These are phyloP conservation scores for Drosophila eohydei DNA, from an alignment of 2,888 invertebrate species.

Conservation along the genomic window DNA sequence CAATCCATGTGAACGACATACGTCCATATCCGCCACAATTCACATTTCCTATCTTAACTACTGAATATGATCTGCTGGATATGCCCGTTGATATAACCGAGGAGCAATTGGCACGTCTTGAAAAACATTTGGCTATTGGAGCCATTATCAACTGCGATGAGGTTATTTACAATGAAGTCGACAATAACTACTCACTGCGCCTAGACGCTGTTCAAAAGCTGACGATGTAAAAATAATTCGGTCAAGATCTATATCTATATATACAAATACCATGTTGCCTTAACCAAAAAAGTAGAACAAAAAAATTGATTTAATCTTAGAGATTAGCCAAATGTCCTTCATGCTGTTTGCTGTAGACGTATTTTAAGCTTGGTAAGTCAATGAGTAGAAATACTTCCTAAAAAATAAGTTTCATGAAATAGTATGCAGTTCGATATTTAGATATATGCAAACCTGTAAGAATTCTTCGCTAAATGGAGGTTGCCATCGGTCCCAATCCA, in stretches of 20 bases:
- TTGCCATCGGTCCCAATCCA: constrained; percentile 58
- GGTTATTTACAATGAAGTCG: constrained; percentile 34
- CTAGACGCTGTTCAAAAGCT: constrained; percentile 30
- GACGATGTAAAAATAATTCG: background rate
- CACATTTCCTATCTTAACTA: constrained; percentile 76
- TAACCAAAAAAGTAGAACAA: constrained; percentile 2
- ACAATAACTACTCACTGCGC: constrained; percentile 48
- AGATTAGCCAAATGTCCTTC: background rate
- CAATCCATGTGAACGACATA: constrained; percentile 75
- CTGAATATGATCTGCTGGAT: constrained; percentile 76
- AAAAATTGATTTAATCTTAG: background rate
- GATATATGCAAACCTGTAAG: constrained; percentile 53
- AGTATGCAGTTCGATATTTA: background rate
- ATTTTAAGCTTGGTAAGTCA: constrained; percentile 38
- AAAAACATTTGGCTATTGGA: constrained; percentile 39
- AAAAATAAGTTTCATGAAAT: constrained; percentile 2
- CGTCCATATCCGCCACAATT: constrained; percentile 82
- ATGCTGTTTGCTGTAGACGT: constrained; percentile 33
- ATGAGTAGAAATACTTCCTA: constrained; percentile 31
- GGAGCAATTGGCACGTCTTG: constrained; percentile 27
- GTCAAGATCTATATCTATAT: background rate
- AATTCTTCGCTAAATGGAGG: constrained; percentile 56
- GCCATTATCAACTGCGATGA: constrained; percentile 46
- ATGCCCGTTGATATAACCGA: constrained; percentile 19
- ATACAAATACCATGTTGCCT: background rate